Conservation (phyloP, 2,888 invertebrate species). For the Agapetus fuscipes region DNA sequence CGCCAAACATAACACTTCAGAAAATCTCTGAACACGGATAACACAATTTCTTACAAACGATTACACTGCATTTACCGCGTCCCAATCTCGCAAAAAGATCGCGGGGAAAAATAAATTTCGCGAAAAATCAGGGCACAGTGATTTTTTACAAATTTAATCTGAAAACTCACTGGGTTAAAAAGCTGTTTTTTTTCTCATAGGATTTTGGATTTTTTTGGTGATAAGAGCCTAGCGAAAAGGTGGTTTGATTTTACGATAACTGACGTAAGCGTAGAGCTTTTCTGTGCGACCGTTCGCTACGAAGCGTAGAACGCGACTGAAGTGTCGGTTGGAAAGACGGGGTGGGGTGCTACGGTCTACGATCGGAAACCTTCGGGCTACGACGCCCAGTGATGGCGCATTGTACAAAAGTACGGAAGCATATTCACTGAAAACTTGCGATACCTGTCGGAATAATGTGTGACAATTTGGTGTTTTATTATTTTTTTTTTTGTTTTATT, state of each 20-base stretch:
- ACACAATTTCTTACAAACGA: constrained; percentile 13
- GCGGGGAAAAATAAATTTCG: constrained; percentile 8
- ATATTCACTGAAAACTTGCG: too few species aligned
- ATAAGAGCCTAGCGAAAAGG: too few species aligned
- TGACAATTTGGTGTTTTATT: background rate
- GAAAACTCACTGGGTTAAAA: too few species aligned
- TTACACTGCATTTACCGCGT: constrained; percentile 12
- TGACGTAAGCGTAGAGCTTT: constrained; percentile 1
- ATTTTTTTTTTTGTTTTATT: too few species aligned
- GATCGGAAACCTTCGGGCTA: too few species aligned
- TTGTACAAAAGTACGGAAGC: too few species aligned
- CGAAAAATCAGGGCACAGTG: too few species aligned
- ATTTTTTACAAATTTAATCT: too few species aligned
- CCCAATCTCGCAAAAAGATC: constrained; percentile 8
- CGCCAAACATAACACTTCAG: constrained; percentile 7
- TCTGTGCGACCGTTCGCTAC: constrained; percentile 11
- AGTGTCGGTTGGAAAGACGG: constrained; percentile 6
- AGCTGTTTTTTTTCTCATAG: too few species aligned
- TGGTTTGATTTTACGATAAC: background rate
- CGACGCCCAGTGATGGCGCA: too few species aligned
- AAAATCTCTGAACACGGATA: constrained; percentile 8
- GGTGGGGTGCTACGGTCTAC: constrained; percentile 14
- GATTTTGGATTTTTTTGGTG: too few species aligned
- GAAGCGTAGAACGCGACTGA: constrained; percentile 15
- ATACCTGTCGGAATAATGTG: background rate